Conservation (phyloP, 2,888 invertebrate genomes). For the Ophion ventricosus region DNA sequence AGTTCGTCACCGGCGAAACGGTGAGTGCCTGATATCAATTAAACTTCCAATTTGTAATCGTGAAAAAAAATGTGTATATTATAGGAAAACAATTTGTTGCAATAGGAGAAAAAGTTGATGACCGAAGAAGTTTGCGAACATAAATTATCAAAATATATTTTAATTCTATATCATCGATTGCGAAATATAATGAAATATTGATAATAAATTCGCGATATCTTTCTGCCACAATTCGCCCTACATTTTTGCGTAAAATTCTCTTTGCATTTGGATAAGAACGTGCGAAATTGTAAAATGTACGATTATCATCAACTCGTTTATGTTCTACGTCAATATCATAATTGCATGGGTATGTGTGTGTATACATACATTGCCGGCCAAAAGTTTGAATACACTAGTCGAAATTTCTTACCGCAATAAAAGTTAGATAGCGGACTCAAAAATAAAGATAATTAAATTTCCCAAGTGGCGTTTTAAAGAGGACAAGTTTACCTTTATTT, state of each 20-base stretch:
- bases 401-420: too few relatives aligned
- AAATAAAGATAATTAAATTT: too few relatives aligned
- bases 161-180: not conserved
- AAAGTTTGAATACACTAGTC: too few relatives aligned
- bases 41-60: not conserved
- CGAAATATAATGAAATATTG: not conserved
- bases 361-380: too few relatives aligned
- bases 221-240: not conserved
- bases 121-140: not conserved
- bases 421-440: too few relatives aligned
- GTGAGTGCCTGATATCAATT: not conserved
- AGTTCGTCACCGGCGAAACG: not conserved
- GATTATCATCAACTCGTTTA: not conserved
- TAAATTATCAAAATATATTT: not conserved
- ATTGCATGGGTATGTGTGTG: not conserved
- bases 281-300: not conserved
- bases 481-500: too few relatives aligned
- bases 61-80: not conserved
- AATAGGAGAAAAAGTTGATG: not conserved
- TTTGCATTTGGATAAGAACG: not conserved
- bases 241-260: not conserved
- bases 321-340: not conserved
- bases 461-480: too few relatives aligned
- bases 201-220: not conserved
- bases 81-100: not conserved